A percentile compares a stretch with the other conserved stretches of the same genome.
Conservation (phyloP, 2,797 vertebrate species). For the Tinamus major region DNA sequence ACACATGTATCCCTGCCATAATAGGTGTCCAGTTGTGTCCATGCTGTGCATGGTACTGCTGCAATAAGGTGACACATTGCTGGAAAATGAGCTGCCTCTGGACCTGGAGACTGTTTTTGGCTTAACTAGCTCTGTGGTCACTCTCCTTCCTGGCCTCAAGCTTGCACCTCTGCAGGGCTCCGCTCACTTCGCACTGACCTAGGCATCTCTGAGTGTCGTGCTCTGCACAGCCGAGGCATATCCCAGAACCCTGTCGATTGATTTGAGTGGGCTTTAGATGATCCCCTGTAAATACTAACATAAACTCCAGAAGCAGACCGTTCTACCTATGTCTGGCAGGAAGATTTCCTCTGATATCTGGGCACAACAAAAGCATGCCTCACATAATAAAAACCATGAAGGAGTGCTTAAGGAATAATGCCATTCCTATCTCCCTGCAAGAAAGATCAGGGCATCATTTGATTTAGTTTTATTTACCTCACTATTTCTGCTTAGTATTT, state of each 20-base stretch:
- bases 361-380: background rate
- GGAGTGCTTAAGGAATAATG: background rate
- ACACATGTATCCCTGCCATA: accelerated
- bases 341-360: conserved; percentile 7
- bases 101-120: background rate
- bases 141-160: background rate
- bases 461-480: background rate
- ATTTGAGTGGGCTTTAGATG: conserved; percentile 1
- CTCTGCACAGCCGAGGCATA: background rate
- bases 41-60: accelerated
- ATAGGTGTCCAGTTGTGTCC: background rate
- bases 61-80: background rate
- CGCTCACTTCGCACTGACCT: background rate
- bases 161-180: background rate
- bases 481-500: background rate
- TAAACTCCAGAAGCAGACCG: conserved; percentile 10
- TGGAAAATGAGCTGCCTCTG: background rate
- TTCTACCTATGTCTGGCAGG: background rate
- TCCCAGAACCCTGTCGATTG: background rate
- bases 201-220: background rate
- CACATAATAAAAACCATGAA: background rate
- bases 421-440: background rate
- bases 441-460: background rate
- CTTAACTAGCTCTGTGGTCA: background rate
- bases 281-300: conserved; percentile 10